Percentiles rank a stretch among this genome's conserved stretches.
These are phyloP conservation scores for Drosophila cognata DNA, from an alignment of 2,888 invertebrate genomes.

Conservation along the genomic window DNA sequence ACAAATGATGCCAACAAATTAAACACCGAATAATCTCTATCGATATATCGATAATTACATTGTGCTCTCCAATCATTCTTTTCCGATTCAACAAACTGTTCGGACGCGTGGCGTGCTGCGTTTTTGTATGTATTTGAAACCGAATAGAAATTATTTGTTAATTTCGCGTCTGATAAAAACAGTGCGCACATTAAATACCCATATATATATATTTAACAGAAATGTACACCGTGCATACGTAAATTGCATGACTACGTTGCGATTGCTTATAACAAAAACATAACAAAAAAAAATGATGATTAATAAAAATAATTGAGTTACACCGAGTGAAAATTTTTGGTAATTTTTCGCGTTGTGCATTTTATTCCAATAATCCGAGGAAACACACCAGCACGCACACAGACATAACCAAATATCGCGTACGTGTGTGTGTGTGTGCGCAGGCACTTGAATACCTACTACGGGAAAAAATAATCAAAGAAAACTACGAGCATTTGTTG, in stretches of 20 bases:
- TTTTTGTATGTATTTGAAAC: conserved; percentile 58
- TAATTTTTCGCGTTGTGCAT: conserved; percentile 49
- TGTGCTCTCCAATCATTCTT: conserved; percentile 49
- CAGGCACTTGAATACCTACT: conserved; percentile 63
- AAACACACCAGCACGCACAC: conserved; percentile 22
- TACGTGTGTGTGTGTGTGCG: conserved; percentile 37
- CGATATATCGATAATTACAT: conserved; percentile 39
- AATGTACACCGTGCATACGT: conserved; percentile 12
- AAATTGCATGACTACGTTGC: conserved; percentile 10
- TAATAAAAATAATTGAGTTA: conserved; percentile 33
- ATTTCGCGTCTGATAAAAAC: conserved; percentile 25
- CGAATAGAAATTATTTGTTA: conserved; percentile 36
- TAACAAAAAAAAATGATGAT: conserved; percentile 1
- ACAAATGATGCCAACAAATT: conserved; percentile 22
- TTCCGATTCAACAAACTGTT: conserved; percentile 57
- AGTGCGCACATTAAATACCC: conserved; percentile 4
- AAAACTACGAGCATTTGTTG: conserved; percentile 35
- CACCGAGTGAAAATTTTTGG: conserved; percentile 27
- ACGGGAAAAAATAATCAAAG: conserved; percentile 27
- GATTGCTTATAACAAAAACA: conserved; percentile 40
- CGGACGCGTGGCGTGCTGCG: conserved; percentile 65
- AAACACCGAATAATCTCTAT: conserved; percentile 23
- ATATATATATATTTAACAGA: conserved; percentile 7
- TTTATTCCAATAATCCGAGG: conserved; percentile 28
- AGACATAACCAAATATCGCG: conserved; percentile 15